Base-by-base conservation (phyloP, 2,113 vertebrate genomes). In the Chlorodrepanis virens region DNA sequence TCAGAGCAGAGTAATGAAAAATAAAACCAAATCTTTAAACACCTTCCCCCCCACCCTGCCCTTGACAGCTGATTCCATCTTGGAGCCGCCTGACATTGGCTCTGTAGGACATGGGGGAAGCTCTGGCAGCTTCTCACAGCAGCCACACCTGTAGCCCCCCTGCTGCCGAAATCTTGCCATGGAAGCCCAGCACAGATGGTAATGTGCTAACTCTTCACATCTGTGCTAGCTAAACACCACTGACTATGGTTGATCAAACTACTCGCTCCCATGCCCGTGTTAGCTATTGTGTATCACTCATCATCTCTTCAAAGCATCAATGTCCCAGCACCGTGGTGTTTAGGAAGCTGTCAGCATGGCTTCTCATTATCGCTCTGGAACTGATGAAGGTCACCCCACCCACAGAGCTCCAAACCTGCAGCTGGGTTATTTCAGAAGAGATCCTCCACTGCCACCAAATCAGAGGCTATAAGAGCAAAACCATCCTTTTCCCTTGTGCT, bases 31-130 rank as follows among this genome's bases (percentile, higher is more conserved):
- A 63, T 63, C 20, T 13, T 60, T 45, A 56, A 60, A 60, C 33
- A 39, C 21, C 37, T 88, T 44, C 6, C 2, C 7, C 17, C 17
- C 3, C 4, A 57, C 6, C 21, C 29, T 19, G 47, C 13, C 31
- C 10, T 33, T 47, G 27, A 39, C 13, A 1, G 2, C 37, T 1
- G 0, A 12, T 20, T 61, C 20, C 1, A 0, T 37, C n/a, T 42
- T 42, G 57, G 11, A 87, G 31, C 31, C 0, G 0, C 1, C 44
- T 75, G 71, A 23, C 54, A 39, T 28, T 69, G 71, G 17, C 45
- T 90, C 8, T 50, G 2, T n/a, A 1, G 1, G 68, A n/a, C n/a
- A 52, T 0, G 0, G 3, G 11, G 16, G 17, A 86, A 78, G 20
- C 10, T 60, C 72, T 28, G 31, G 28, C 42, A 89, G 7, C 44